These are phyloP conservation scores for Trichogramma pretiosum DNA, from an alignment of 1,140 invertebrate genomes.

Conservation along the genomic window DNA sequence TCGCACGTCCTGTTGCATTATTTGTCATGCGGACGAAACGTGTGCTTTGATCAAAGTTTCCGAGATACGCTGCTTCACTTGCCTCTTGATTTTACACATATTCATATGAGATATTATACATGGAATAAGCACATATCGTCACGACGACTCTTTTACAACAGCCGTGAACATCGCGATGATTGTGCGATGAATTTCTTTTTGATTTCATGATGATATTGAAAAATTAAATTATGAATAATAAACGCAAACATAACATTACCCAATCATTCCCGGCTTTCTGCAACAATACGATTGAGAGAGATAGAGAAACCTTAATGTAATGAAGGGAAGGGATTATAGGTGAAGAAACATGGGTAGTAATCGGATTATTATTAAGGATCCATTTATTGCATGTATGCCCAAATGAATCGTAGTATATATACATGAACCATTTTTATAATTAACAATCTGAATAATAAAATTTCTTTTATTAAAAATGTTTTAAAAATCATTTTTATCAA, in stretches of 20 bases:
- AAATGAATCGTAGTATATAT: too few species aligned
- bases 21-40: constrained; percentile 26
- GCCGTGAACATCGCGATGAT: constrained; percentile 17
- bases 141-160: constrained; percentile 11
- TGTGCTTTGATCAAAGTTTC: constrained; percentile 27
- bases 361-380: too few species aligned
- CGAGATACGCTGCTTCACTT: constrained; percentile 20
- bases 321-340: constrained; percentile 2
- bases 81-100: constrained; percentile 6
- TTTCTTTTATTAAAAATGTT: too few species aligned
- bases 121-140: constrained; percentile 4
- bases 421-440: too few species aligned
- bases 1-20: constrained; percentile 30
- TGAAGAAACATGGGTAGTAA: too few species aligned
- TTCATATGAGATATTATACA: too few species aligned
- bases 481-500: too few species aligned
- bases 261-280: constrained; percentile 23
- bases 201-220: not conserved
- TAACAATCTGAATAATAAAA: too few species aligned
- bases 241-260: constrained; percentile 17
- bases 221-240: constrained; percentile 12
- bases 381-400: too few species aligned
- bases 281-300: constrained; percentile 31
- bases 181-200: constrained; percentile 13
- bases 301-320: constrained; percentile 3